Base-by-base conservation (phyloP, 1,140 invertebrate species). In the Drosophila baimaii region DNA sequence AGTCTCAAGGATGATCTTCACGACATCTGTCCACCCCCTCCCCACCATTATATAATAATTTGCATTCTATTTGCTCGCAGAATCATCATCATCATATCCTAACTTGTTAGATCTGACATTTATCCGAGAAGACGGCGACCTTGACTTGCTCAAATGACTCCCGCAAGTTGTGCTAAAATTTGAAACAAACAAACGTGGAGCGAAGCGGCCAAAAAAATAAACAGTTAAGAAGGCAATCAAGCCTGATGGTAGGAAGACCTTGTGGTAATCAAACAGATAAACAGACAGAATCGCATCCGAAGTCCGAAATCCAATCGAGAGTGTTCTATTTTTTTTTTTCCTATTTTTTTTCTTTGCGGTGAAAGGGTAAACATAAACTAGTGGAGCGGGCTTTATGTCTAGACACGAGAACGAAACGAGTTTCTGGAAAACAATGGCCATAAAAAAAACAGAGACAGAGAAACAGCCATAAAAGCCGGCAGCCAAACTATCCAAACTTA, bases 111-210 rank as follows among this genome's bases (percentile, higher is more conserved):
- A 75, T 49, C 37, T 75, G 51, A 25, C 39, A 74, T 75, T 64
- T 75, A 49, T 41, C 29, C 35, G 72, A 54, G 49, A 75, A 75
- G 33, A 27, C 35, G 72, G 39, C 72, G 70, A 75, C 72, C 72
- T 75, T 75, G 59, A 75, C 72, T 75, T 55, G 71, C 23, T 27
- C 47, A 57, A 61, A 41, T 64, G 35, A 64, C 81, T 61, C 72
- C 72, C 80, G 62, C 81, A 76, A 61, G 12, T n/a, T 54, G 71
- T 77, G 66, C 58, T 80, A 83, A 83, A 64, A 77, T 41, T n/a
- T 46, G 43, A 49, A 41, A 56, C 44, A 85, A 85, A 85, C 72
- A 85, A 56, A 62, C 19, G 37, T 44, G 33, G 21, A 55, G 33
- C 29, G n/a, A 47, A 39, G 33, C 21, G 21, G 46, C 33, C 27